Evolutionary conservation across 1,140 invertebrate species (phyloP).

Genomic region (Protaetia brevitarsis): DNA sequence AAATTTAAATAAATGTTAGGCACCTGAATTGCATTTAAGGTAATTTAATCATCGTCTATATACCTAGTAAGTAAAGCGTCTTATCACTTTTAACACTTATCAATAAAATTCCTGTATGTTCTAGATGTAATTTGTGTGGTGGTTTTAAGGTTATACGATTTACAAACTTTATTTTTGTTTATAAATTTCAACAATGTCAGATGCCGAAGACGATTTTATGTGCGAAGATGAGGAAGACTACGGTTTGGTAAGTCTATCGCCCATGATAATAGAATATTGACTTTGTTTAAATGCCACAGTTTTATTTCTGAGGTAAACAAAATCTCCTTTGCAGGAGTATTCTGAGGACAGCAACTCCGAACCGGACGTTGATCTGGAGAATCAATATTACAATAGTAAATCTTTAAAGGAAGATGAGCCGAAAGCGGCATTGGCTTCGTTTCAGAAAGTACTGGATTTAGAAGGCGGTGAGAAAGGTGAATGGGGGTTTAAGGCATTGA

Average conservation of each 20-base stretch:
- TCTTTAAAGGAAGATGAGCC: slow-evolving; percentile 97
- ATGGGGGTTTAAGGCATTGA: slow-evolving; percentile 99
- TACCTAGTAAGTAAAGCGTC: too few species aligned
- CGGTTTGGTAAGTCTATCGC: slow-evolving; percentile 83
- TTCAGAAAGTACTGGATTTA: slow-evolving; percentile 94
- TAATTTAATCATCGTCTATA: too few species aligned
- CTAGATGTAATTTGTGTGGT: too few species aligned
- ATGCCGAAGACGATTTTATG: slow-evolving; percentile 97
- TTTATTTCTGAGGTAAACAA: neutral
- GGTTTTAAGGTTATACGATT: too few species aligned
- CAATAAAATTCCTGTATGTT: too few species aligned
- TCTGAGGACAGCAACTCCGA: slow-evolving; percentile 96
- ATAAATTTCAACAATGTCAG: slow-evolving; percentile 75
- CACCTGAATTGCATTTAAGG: too few species aligned
- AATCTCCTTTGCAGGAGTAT: slow-evolving; percentile 68
- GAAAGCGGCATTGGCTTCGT: slow-evolving; percentile 84
- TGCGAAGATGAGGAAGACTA: slow-evolving; percentile 98
- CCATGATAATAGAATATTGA: slow-evolving; percentile 9
- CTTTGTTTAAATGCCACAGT: neutral
- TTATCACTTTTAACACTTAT: too few species aligned
- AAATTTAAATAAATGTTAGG: too few species aligned
- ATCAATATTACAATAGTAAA: slow-evolving; percentile 99
- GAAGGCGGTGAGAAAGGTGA: slow-evolving; percentile 98
- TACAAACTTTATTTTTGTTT: too few species aligned
- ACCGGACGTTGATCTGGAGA: too few species aligned